Evolutionary conservation across 2,797 vertebrate species (phyloP), one percentile per base, ranked within the genome.

Genomic region (Anas georgica): DNA sequence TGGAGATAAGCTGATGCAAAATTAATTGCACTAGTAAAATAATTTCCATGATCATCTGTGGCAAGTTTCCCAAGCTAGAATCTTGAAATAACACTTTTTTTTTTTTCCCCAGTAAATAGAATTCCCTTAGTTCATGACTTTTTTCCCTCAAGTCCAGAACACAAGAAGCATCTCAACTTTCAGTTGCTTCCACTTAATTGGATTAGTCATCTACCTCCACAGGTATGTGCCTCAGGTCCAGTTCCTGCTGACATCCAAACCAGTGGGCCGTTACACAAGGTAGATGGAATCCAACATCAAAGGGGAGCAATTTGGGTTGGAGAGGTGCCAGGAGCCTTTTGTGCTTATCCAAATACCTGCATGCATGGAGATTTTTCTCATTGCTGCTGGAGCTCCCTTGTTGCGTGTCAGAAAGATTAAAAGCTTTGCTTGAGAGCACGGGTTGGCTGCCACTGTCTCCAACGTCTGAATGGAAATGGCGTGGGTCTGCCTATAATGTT

Each of bases 221-320:
- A 94, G 70, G 41, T 82, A 95, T 92, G 94, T 88, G 91, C 87
- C 94, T 94, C 92, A 39, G 94, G 95, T 96, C 86, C 90, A 76
- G 92, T 82, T 88, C 72, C 90, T 91, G 80, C 87, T 93, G 96
- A 94, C 92, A 95, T 68, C 83, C 89, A 88, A 94, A 84, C 90
- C 96, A 92, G 43, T 88, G 94, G 90, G 90, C 91, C 83, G 54
- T 94, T 96, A 92, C 91, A 84, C 58, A 90, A 93, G 68, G 83
- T 79, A 92, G 90, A 90, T 91, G 86, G 96, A 96, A 96, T 97
- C 64, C 86, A 90, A 45, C 92, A 95, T 96, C 96, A 96, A 96
- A 96, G 85, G 55, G 64, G 67, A 79, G 75, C 18, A 90, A 82
- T 97, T 83, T 92, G 75, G 48, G 56, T 82, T 97, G 96, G 92